These are phyloP conservation scores for Semotilus atromaculatus DNA, from an alignment of 2,797 vertebrate species.

Conservation along the genomic window DNA sequence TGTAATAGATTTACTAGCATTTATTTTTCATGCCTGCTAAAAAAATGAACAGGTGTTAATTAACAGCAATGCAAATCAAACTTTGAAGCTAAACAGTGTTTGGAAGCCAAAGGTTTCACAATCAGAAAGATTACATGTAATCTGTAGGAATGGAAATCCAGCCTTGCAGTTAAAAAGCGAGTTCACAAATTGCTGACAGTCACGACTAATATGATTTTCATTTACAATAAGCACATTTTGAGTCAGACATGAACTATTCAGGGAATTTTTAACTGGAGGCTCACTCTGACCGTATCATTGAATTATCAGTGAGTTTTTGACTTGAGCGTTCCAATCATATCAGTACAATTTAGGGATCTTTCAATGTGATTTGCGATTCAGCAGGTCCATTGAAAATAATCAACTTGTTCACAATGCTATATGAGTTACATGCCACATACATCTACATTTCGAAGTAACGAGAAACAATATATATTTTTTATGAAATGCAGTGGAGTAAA, in stretches of 20 bases:
- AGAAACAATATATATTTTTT: not conserved
- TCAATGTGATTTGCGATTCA: not conserved
- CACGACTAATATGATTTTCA: not conserved
- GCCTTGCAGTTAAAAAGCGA: not conserved
- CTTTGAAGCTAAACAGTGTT: conserved; percentile 37
- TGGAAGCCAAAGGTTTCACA: conserved; percentile 25
- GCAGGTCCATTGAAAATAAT: not conserved
- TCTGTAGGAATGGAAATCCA: not conserved
- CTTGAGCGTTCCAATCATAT: not conserved
- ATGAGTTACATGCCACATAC: not conserved
- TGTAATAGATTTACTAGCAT: conserved; percentile 33
- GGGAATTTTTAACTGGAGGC: not conserved
- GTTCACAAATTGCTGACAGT: not conserved
- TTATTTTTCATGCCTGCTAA: conserved; percentile 23
- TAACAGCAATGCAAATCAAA: conserved; percentile 35
- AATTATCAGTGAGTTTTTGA: not conserved
- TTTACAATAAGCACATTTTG: not conserved
- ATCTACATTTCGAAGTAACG: not conserved
- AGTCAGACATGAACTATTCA: not conserved
- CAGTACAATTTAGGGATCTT: not conserved
- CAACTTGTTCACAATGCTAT: not conserved
- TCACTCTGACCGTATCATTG: not conserved
- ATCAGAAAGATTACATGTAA: too few species aligned
- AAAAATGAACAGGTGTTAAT: conserved; percentile 4
- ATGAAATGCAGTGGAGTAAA: too few species aligned